Percentiles rank a stretch among this genome's conserved stretches.
These are phyloP conservation scores for Sarotherodon lohbergeri DNA, from an alignment of 2,113 vertebrate species.

Conservation along the genomic window DNA sequence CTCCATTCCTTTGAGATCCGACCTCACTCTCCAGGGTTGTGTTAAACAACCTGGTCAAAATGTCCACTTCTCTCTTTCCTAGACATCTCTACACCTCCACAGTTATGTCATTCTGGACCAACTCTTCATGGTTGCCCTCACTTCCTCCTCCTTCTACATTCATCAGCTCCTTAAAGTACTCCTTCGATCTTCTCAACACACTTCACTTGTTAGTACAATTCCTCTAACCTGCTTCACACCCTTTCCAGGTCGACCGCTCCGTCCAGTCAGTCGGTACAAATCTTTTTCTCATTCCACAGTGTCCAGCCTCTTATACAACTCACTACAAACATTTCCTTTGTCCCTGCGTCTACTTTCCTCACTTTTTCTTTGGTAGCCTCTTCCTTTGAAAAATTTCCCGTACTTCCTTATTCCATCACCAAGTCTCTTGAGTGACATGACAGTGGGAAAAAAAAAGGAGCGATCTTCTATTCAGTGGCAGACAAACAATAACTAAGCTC, in stretches of 20 bases:
- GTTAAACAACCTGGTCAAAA: neutral
- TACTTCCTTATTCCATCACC: neutral
- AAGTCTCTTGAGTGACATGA: neutral
- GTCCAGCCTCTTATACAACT: neutral
- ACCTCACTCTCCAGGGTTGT: neutral
- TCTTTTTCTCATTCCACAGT: neutral
- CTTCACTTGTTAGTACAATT: neutral
- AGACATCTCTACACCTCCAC: neutral
- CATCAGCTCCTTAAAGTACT: neutral
- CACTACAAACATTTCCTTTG: neutral
- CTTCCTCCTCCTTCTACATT: neutral
- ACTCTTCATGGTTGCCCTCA: neutral
- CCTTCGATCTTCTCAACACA: neutral
- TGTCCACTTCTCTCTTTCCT: neutral
- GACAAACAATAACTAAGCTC: slow-evolving; percentile 13
- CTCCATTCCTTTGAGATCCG: neutral
- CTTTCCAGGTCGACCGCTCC: neutral
- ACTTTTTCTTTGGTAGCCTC: neutral
- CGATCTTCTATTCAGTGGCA: neutral
- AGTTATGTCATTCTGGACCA: neutral
- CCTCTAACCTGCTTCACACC: neutral
- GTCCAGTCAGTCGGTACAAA: neutral
- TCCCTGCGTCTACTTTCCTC: neutral
- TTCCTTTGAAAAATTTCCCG: neutral
- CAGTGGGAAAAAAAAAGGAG: neutral